Evolutionary conservation across 2,888 invertebrate species (phyloP).

Genomic region (Adelognathus sp.): DNA sequence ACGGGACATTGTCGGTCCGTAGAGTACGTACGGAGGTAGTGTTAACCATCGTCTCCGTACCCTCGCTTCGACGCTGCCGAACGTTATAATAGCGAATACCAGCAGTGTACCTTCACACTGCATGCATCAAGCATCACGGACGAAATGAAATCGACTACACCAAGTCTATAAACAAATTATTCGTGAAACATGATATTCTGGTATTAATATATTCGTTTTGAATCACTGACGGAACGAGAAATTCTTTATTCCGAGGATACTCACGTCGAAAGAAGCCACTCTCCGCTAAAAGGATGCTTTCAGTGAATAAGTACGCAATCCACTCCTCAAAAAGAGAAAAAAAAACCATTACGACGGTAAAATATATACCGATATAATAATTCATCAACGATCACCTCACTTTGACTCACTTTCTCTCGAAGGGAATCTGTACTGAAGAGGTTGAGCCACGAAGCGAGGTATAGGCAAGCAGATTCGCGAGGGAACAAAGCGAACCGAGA

Average conservation of each 20-base stretch:
- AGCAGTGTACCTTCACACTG: background rate
- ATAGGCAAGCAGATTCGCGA: constrained; percentile 23
- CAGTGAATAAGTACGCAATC: constrained; percentile 49
- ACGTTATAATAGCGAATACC: background rate
- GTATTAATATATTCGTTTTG: background rate
- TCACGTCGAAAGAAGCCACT: constrained; percentile 47
- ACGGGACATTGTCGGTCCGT: constrained; percentile 1
- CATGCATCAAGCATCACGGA: background rate
- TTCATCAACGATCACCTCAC: constrained; percentile 51
- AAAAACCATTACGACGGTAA: constrained; percentile 33
- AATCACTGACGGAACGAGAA: background rate
- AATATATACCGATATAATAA: constrained; percentile 53
- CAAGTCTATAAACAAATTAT: background rate
- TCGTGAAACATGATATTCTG: background rate
- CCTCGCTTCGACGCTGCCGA: background rate
- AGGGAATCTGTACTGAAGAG: constrained; percentile 2
- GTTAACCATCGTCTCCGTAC: constrained; percentile 12
- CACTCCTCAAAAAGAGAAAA: constrained; percentile 8
- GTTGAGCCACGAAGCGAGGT: background rate
- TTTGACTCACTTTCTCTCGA: constrained; percentile 17
- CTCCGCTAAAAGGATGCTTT: constrained; percentile 55
- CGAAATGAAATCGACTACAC: background rate
- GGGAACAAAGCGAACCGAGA: constrained; percentile 59
- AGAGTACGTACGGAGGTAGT: constrained; percentile 23
- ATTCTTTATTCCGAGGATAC: constrained; percentile 54